Evolutionary conservation across 2,797 vertebrate genomes (phyloP), one percentile per base, ranked within the genome.

Genomic region (Eutrigla gurnardus): DNA sequence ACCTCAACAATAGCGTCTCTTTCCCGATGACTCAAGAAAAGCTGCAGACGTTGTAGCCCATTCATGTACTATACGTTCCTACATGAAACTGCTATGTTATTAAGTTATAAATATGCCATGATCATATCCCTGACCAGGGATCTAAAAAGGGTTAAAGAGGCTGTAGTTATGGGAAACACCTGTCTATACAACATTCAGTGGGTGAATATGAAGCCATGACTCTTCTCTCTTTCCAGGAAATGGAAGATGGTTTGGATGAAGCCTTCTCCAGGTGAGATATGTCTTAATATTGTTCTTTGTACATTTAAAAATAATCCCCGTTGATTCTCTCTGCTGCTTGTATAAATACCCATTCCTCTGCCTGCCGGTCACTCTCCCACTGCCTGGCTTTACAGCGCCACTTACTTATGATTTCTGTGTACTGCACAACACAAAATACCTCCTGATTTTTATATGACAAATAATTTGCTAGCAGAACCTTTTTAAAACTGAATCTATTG

Each of bases 231-330:
- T 37, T 88, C 53, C 83, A 99, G 97, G 95, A 96, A 89, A 92
- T 95, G 76, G 96, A 97, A 49, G 97, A 98, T 7, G 96, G 91
- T 58, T 95, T 99, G 82, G 97, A 99, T 76, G 97, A 98, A 91
- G 97, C 97, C 0, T 99, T 99, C 85, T 97, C 97, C 79, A 98
- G 97, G 98, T 98, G 81, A 92, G 77, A 82, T 5, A 53, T 35
- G 7, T 60, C 13, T 55, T 3, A 50, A 18, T 43, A 15, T 49
- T 62, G 25, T 1, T 12, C n/a, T 11, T 33, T n/a, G 33, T 35
- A 4, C 25, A 18, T 5, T 5, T 67, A 1, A 78, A 75, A 64
- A 64, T 1, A 61, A 45, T 53, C 39, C 2, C 0, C 11, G 15
- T 45, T 71, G 66, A 85, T 80, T 78, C 18, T 25, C 6, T 55